Conservation (phyloP, 2,797 vertebrate species). For the Dipus sagitta region DNA sequence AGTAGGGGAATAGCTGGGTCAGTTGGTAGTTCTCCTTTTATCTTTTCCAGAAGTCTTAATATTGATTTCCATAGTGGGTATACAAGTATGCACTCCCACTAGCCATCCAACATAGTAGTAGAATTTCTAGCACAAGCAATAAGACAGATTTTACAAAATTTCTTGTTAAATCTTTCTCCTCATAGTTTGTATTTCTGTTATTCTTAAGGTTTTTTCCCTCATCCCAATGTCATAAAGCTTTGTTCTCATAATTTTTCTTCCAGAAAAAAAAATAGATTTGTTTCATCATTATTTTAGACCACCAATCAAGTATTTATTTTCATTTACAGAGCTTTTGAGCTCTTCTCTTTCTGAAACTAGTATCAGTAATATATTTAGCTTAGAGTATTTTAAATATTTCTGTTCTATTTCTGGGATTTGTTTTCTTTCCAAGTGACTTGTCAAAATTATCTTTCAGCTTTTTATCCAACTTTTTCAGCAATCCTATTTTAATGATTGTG, state of each 20-base stretch:
- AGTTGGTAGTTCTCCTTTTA: too few species aligned
- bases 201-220: not conserved
- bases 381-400: not conserved
- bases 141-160: not conserved
- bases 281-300: not conserved
- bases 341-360: not conserved
- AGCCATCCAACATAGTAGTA: too few species aligned
- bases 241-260: not conserved
- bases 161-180: not conserved
- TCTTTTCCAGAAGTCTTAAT: too few species aligned
- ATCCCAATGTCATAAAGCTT: not conserved
- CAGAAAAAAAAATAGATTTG: not conserved
- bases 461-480: not conserved
- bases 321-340: not conserved
- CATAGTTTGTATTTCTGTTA: not conserved
- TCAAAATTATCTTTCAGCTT: conserved; percentile 8
- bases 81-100: too few species aligned
- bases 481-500: too few species aligned
- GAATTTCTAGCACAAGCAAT: too few species aligned
- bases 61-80: too few species aligned
- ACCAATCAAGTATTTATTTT: not conserved
- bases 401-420: not conserved
- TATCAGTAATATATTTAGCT: not conserved
- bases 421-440: not conserved
- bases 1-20: too few species aligned